Base-by-base conservation (phyloP, 2,888 invertebrate species). In the Balanococcus diminutus region DNA sequence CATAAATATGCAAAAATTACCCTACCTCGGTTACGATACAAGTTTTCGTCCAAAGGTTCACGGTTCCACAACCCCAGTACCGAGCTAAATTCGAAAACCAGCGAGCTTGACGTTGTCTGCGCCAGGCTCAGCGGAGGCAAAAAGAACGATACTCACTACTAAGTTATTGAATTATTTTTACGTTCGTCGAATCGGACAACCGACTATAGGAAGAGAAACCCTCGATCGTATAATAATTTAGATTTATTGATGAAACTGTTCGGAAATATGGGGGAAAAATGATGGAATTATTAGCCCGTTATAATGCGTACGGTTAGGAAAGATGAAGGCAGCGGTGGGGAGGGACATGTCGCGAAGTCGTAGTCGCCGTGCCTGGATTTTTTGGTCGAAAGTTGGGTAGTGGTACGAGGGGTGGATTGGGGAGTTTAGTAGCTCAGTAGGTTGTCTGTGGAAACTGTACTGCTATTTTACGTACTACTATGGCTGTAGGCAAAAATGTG, bases 1-100 rank as follows among this genome's bases (percentile, higher is more conserved):
- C 25, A 61, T 61, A 61, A 61, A 61, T 61, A 61, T 61, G 61
- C 61, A 61, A 61, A 61, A 61, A 61, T 61, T 61, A 61, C 61
- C 61, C 25, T 61, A 61, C 61, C 61, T 25, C 61, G 61, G 25
- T 25, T 61, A 61, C 22, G 25, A 61, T 61, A 61, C 22, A 61
- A 61, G 61, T 61, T 61, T 25, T 61, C 16, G 61, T 61, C 25
- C 5, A 25, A 61, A 61, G 61, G 61, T 56, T 19, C 56, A 56
- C 14, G 42, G 42, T 42, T 42, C n/a, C n/a, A 42, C n/a, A 42
- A 14, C 11, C 11, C 42, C 11, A 42, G 2, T n/a, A 14, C 42
- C 2, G 42, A 42, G 42, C 42, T 42, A 42, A 42, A 4, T 67
- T 67, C 14, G 22, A 25, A 25, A 19, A 56, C 67, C 67, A 16